Conservation (phyloP, 2,113 vertebrate genomes). For the Muntiacus muntjak region DNA sequence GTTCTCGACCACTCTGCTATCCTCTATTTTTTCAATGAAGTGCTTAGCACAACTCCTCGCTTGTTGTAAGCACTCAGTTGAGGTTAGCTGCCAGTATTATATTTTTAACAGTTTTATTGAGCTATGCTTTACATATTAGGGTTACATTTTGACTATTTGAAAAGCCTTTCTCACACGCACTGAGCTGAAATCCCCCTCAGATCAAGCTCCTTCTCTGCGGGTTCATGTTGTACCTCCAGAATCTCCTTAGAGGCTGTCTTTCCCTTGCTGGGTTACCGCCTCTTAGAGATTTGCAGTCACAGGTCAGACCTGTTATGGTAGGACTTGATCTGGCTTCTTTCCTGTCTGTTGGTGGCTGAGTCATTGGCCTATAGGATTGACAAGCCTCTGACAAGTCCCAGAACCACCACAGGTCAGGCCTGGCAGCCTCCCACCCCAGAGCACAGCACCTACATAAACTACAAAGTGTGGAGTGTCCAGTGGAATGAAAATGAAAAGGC, state of each 20-base stretch:
- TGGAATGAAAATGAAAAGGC: neutral
- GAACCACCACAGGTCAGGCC: neutral
- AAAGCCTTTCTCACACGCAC: neutral
- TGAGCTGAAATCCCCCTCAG: neutral
- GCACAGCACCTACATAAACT: neutral
- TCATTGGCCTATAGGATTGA: neutral
- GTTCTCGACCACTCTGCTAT: neutral
- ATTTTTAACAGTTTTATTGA: neutral
- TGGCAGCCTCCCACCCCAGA: neutral
- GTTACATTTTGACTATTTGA: neutral
- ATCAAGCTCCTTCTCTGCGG: neutral
- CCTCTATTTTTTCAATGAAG: neutral
- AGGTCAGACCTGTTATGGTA: neutral
- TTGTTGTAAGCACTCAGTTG: neutral
- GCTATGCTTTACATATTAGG: neutral
- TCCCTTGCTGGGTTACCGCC: neutral
- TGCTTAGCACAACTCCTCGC: neutral
- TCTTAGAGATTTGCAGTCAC: neutral
- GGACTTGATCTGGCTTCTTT: neutral
- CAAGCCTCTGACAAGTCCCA: conserved; percentile 15
- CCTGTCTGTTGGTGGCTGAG: conserved; percentile 20
- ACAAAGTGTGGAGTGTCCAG: neutral
- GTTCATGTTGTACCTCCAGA: neutral
- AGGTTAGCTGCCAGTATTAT: neutral
- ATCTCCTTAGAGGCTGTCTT: neutral